Evolutionary conservation across 2,888 invertebrate genomes (phyloP), one percentile per base, ranked within the genome.

Genomic region (Melipona beecheii): DNA sequence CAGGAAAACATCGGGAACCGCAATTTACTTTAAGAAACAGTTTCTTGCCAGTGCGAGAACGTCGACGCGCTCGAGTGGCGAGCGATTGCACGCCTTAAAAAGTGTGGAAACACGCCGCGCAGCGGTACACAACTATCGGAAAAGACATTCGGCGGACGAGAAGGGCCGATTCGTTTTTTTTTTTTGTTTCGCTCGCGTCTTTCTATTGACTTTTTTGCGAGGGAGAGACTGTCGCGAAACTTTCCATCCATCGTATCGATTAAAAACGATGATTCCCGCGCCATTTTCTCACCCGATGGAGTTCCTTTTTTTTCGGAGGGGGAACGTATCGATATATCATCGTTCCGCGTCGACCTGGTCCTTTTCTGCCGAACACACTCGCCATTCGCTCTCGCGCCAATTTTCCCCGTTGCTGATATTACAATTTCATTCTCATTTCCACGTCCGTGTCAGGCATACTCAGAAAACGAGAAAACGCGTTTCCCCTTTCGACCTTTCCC

Each of bases 341-440:
- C 71, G 31, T 79, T 65, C 21, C 0, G 66, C 71, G 49, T 27
- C 49, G 17, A 36, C 13, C 36, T 49, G 19, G n/a, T 15, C 24
- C 66, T 66, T 50, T 66, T 27, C 31, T 19, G 17, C 19, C 19
- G 3, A 31, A 31, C 19, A 6, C 11, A 27, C 27, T 27, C 27
- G 27, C 19, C 62, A 2, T 9, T 11, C 11, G 31, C 21, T 31
- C 56, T 68, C 72, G 80, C 71, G 77, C 78, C 90, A 90, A 90
- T 89, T 86, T 86, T 83, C 85, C 43, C 56, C 75, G 80, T 76
- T 81, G 78, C 75, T 71, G 78, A 75, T 82, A 89, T 87, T 86
- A 89, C 90, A 87, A 88, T 90, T 88, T 87, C 88, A 78, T 85
- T 84, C 90, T 88, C 87, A 86, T 89, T 87, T 84, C 86, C 84